Evolutionary conservation across 2,888 invertebrate species (phyloP).

Genomic region (Patella depressa): DNA sequence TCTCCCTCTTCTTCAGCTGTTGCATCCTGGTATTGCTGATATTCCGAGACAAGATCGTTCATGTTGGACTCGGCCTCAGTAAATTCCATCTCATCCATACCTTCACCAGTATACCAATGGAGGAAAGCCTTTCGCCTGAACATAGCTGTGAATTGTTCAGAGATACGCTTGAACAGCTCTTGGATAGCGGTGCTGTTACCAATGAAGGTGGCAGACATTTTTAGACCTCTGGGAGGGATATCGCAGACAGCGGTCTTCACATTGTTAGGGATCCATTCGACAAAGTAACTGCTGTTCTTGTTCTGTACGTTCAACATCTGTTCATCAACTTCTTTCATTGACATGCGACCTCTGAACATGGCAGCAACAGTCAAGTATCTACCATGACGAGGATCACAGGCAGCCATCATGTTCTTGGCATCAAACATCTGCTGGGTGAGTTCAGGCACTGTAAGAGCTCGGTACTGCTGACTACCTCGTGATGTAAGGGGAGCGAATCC

Average conservation of each 20-base stretch:
- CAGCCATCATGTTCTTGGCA: slow-evolving; percentile 12
- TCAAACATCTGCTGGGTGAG: slow-evolving; percentile 4
- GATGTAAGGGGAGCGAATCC: slow-evolving; percentile 8
- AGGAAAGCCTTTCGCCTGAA: slow-evolving; percentile 9
- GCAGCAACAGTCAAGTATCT: neutral
- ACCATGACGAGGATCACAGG: neutral
- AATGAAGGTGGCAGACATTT: slow-evolving; percentile 7
- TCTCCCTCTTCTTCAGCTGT: slow-evolving; percentile 8
- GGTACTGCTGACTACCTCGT: neutral
- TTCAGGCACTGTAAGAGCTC: neutral
- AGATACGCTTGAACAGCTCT: neutral
- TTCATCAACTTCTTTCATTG: slow-evolving; percentile 1
- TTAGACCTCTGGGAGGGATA: neutral
- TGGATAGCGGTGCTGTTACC: slow-evolving; percentile 3
- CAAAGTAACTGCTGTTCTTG: neutral
- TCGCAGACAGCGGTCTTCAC: slow-evolving; percentile 4
- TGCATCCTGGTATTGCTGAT: slow-evolving; percentile 6
- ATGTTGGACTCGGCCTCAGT: slow-evolving; percentile 3
- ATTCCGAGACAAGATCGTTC: slow-evolving; percentile 3
- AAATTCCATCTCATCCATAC: slow-evolving; percentile 12
- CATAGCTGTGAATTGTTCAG: slow-evolving; percentile 7
- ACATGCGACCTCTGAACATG: slow-evolving; percentile 4
- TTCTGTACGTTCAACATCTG: slow-evolving; percentile 5
- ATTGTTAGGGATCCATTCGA: slow-evolving; percentile 7
- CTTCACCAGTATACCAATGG: slow-evolving; percentile 10